Evolutionary conservation across 2,113 vertebrate genomes (phyloP).

Genomic region (Willisornis vidua): DNA sequence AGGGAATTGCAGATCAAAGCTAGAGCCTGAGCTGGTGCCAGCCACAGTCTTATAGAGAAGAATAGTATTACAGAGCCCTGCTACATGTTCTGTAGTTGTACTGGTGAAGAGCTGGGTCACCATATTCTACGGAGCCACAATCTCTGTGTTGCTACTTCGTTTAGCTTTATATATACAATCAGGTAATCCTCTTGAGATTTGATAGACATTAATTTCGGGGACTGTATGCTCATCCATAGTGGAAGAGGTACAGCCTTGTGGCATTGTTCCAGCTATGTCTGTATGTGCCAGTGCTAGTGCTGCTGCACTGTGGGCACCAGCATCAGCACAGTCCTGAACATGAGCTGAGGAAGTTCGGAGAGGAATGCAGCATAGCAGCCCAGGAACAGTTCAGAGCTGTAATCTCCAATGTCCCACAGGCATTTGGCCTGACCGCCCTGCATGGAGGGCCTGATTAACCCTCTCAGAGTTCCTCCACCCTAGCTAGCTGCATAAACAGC

Average conservation of each 20-base stretch:
- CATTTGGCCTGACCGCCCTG: background rate
- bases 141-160: background rate
- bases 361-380: background rate
- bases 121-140: background rate
- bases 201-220: background rate
- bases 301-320: background rate
- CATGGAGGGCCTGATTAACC: fast-evolving
- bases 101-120: background rate
- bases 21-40: background rate
- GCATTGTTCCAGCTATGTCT: background rate
- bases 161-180: background rate
- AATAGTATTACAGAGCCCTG: background rate
- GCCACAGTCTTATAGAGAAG: background rate
- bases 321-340: background rate
- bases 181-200: background rate
- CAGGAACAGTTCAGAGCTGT: background rate
- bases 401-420: background rate
- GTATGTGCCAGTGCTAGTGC: background rate
- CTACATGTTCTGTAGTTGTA: fast-evolving
- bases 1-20: background rate
- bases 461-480: background rate
- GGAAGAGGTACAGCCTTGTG: background rate
- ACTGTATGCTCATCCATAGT: background rate
- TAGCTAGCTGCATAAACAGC: background rate
- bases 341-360: background rate